phyloP scores from a whole-genome alignment of 2,113 vertebrate species.

The Ailurus styani region DNA sequence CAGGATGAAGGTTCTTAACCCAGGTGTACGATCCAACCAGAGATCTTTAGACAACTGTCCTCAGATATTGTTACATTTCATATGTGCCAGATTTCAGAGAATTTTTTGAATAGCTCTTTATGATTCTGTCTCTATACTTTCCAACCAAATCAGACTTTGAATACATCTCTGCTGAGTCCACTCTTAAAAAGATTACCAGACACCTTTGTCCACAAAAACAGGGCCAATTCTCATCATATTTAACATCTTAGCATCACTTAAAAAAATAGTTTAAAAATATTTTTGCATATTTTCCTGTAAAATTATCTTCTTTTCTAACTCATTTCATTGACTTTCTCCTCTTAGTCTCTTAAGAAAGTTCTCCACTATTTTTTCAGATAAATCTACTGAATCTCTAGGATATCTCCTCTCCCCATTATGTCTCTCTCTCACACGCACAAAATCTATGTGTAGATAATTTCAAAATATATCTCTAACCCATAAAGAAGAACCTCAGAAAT shows the following conservation, averaged over 20 bases:
- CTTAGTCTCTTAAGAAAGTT: neutral
- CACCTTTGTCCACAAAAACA: neutral
- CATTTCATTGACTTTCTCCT: neutral
- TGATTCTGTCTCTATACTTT: neutral
- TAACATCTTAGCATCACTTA: neutral
- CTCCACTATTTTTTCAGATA: neutral
- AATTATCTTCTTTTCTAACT: neutral
- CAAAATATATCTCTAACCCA: neutral
- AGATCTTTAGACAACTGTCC: neutral
- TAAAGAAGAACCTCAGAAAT: neutral
- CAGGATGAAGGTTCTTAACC: neutral
- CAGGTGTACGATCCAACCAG: neutral
- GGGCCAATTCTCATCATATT: neutral
- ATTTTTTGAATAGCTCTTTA: neutral
- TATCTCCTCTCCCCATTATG: neutral
- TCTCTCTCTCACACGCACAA: neutral
- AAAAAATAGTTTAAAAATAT: neutral
- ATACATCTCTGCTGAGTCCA: neutral
- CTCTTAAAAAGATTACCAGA: neutral
- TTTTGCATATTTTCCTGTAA: neutral
- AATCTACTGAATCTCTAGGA: neutral
- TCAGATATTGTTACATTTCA: neutral
- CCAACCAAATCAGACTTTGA: neutral
- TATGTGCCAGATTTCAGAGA: neutral
- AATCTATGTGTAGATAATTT: neutral